Conservation (phyloP, 2,797 vertebrate genomes). For the Lepidocolaptes lacrymiger region DNA sequence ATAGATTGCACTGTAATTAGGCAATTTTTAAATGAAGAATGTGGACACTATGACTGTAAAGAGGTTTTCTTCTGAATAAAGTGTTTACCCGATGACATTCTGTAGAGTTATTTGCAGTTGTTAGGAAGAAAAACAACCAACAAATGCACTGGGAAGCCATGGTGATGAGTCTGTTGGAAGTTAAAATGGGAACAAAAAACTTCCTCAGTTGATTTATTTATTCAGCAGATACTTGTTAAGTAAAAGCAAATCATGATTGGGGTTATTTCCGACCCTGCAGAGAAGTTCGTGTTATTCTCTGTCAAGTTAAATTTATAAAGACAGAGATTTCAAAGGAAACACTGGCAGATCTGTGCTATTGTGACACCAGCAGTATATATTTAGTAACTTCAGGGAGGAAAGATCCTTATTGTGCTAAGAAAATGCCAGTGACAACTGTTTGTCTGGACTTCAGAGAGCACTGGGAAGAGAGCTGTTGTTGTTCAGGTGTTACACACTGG, state of each 20-base stretch:
- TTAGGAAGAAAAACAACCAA: neutral
- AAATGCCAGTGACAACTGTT: neutral
- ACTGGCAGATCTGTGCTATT: conserved; percentile 1
- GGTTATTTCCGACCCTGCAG: neutral
- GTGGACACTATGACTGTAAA: neutral
- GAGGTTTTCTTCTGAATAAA: neutral
- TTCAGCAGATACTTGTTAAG: conserved; percentile 8
- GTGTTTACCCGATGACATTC: neutral
- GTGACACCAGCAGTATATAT: conserved; percentile 40
- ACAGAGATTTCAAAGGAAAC: conserved; percentile 12
- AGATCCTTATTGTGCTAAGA: conserved; percentile 15
- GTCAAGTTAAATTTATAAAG: neutral
- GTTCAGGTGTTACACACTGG: neutral
- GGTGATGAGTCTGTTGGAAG: neutral
- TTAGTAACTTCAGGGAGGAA: conserved; percentile 38
- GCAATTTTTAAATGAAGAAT: neutral
- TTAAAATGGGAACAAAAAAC: conserved; percentile 38
- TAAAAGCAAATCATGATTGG: neutral
- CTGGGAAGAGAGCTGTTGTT: neutral
- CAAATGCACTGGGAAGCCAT: neutral
- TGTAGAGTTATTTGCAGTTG: neutral
- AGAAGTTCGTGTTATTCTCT: neutral
- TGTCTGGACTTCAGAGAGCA: neutral
- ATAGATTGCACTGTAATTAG: neutral
- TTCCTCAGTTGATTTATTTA: conserved; percentile 36